Evolutionary conservation across 2,797 vertebrate genomes (phyloP), one percentile per base, ranked within the genome.

Genomic region (Amblyopsis hoosieri): DNA sequence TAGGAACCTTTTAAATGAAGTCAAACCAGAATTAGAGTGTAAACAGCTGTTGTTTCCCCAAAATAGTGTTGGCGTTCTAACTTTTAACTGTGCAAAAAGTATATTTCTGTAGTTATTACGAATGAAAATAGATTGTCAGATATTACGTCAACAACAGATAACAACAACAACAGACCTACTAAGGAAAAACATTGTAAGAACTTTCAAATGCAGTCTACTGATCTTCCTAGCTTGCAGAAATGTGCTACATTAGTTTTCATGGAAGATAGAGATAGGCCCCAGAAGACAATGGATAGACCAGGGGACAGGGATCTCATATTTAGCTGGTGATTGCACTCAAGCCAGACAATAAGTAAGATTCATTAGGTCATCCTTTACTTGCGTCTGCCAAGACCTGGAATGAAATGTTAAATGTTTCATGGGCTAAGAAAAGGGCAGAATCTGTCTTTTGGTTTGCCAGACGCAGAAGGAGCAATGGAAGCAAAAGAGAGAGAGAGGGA

Each of bases 401-500:
- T 99, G 95, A 98, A 98, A 99, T 97, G 95, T 94, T 99, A 95
- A 99, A 99, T 98, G 96, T 99, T 99, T 99, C 95, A 98, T 99
- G 95, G 95, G 94, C 80, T 93, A 94, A 91, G 94, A 96, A 96
- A 97, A 97, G 95, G 96, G 94, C 94, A 94, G 93, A 94, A 97
- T 98, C 95, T 95, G 94, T 98, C 96, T 98, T 97, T 95, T 94
- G 94, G 93, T 95, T 94, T 93, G 94, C 94, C 93, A 91, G 23
- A 90, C 90, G 82, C 90, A 92, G 93, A 90, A 85, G 84, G 83
- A 80, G 82, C 72, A 70, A 23, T 66, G 57, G 59, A 69, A 17
- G 31, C 13, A 33, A 46, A 62, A 51, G 45, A 31, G 71, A 23
- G 53, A 56, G 67, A 55, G 69, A 47, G 60, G 45, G 52, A 54